Percentiles rank a stretch among this genome's conserved stretches.
Conservation (phyloP, 2,797 vertebrate genomes). For the Gila robusta region DNA sequence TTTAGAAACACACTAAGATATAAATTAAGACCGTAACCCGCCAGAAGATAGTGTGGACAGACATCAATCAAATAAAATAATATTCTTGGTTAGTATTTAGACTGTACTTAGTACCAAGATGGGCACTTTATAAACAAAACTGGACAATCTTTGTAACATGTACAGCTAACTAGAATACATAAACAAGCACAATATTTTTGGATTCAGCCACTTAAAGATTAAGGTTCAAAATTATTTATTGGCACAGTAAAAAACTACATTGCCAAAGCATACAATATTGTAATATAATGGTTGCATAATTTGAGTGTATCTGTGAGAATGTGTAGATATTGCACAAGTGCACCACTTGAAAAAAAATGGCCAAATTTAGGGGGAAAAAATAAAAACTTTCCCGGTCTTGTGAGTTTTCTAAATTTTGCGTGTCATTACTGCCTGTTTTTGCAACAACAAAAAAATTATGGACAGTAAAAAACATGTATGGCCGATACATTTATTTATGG, state of each 20-base stretch:
- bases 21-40: background rate
- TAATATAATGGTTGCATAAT: background rate
- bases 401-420: no score
- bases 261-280: no score
- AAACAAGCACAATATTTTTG: background rate
- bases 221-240: no score
- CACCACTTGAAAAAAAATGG: background rate
- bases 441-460: no score
- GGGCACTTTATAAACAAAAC: background rate
- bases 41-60: background rate
- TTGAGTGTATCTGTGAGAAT: background rate
- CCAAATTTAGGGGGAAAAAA: background rate
- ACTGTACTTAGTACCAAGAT: background rate
- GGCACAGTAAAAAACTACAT: no score
- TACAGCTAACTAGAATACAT: background rate
- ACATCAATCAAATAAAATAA: background rate
- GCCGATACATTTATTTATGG: no score
- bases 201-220: background rate
- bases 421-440: no score
- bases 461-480: no score
- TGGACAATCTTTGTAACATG: background rate
- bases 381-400: no score
- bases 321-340: background rate
- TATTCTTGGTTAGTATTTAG: background rate
- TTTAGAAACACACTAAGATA: background rate